Conservation (phyloP, 2,797 vertebrate genomes). For the Trachurus trachurus region DNA sequence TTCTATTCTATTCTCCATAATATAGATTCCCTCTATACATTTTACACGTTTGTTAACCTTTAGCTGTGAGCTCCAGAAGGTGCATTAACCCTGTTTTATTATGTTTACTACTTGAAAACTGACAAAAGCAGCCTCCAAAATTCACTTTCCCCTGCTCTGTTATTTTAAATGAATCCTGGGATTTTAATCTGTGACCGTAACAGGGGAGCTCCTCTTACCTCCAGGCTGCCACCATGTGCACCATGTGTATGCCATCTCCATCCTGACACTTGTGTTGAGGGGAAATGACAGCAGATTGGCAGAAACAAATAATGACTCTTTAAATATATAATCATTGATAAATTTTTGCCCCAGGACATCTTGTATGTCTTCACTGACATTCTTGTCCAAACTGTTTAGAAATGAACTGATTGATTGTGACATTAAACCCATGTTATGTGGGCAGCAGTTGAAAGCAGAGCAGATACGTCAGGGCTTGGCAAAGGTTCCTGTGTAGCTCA, state of each 20-base stretch:
- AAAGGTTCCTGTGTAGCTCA: not conserved
- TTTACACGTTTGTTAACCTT: not conserved
- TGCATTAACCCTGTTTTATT: not conserved
- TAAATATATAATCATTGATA: constrained; percentile 36
- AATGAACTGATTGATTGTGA: constrained; percentile 36
- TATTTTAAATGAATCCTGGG: not conserved
- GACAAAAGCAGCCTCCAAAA: not conserved
- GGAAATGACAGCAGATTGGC: constrained; percentile 17
- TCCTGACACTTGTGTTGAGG: constrained; percentile 28
- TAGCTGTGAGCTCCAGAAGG: not conserved
- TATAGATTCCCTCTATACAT: constrained; percentile 11
- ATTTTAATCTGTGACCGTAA: constrained; percentile 7
- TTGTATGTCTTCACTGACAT: constrained; percentile 19
- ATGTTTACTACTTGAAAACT: not conserved
- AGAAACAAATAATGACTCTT: constrained; percentile 32
- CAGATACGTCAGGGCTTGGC: constrained; percentile 6
- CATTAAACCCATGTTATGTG: constrained; percentile 33
- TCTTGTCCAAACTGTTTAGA: constrained; percentile 22
- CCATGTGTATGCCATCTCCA: constrained; percentile 8
- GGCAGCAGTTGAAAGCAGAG: constrained; percentile 24
- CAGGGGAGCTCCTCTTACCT: constrained; percentile 7
- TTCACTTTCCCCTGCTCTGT: not conserved
- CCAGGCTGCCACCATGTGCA: not conserved
- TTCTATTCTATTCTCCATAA: constrained; percentile 9
- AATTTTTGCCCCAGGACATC: not conserved